A percentile compares a stretch with the other conserved stretches of the same genome.
Conservation (phyloP, 2,888 invertebrate genomes). For the Microplitis manilae region DNA sequence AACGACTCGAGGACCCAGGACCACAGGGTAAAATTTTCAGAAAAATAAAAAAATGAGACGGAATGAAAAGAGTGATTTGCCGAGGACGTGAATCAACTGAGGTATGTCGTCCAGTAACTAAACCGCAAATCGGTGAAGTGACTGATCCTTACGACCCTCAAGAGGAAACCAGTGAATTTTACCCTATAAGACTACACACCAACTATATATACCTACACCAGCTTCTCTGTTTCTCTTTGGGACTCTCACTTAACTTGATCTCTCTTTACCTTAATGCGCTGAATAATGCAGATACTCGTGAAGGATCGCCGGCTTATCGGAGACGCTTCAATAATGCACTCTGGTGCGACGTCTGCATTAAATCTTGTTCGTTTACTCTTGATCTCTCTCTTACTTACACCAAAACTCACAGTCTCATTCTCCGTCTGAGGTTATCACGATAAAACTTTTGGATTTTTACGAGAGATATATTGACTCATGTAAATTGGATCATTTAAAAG, state of each 20-base stretch:
- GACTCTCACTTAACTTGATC: not conserved
- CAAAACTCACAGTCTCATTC: not conserved
- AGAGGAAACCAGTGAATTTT: not conserved
- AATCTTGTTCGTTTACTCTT: conserved; percentile 3
- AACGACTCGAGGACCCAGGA: conserved; percentile 14
- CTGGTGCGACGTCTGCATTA: conserved; percentile 13
- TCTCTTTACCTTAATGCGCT: conserved; percentile 25
- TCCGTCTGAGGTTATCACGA: not conserved
- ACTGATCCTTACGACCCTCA: not conserved
- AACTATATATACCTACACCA: not conserved
- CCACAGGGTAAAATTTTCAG: not conserved
- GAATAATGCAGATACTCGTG: conserved; percentile 40
- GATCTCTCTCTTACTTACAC: not conserved
- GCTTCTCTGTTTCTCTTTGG: not conserved
- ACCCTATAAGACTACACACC: not conserved
- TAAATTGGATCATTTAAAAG: conserved; percentile 1
- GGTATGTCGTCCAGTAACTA: no score
- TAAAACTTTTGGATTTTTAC: not conserved
- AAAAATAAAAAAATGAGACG: no score
- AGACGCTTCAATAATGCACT: conserved; percentile 15
- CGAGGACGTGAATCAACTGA: no score
- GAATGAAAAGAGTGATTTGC: no score
- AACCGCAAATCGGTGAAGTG: no score
- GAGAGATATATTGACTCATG: not conserved
- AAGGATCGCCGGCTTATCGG: conserved; percentile 24